Base-by-base conservation (phyloP, 2,797 vertebrate genomes). In the Lacerta agilis region DNA sequence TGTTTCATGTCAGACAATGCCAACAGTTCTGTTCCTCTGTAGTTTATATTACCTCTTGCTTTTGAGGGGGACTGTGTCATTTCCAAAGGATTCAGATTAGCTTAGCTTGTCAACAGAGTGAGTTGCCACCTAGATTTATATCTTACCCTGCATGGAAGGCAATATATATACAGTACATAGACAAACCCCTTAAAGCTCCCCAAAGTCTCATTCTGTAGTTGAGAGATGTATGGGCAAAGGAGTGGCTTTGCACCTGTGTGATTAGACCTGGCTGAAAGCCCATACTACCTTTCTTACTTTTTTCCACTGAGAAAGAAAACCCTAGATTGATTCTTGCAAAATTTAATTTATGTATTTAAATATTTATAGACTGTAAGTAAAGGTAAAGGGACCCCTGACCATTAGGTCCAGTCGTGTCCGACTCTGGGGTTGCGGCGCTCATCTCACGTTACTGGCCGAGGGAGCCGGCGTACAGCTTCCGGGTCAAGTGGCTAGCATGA, bases 41-140 rank as follows among this genome's bases (percentile, higher is more conserved):
- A 61, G 85, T 55, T 88, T 6, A 10, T 43, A 89, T 61, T 61
- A 61, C 23, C 58, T 61, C 18, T 61, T 23, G 17, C 18, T 61
- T 61, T 61, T 61, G 17, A 61, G 58, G 58, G 58, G 18, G 58
- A 61, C 58, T 61, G 6, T 61, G 76, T 85, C 33, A 25, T 86
- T 83, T 58, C 64, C 75, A 33, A 88, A 82, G 86, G 29, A 81
- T 91, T 73, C 45, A 84, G 83, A 41, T 81, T 23, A 0, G 0
- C 87, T 13, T 83, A 73, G 61, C 69, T 79, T 79, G 86, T 85
- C 86, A 25, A 61, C 25, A 86, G 85, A 43, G 67, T 43, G 75
- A 85, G 86, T 87, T 67, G 85, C 33, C 1, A 20, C 29, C 82
- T 27, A 55, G 67, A 15, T 43, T 64, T 18, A 43, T 81, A 82